Evolutionary conservation across 2,888 invertebrate species (phyloP).

Genomic region (Agriopis marginaria): DNA sequence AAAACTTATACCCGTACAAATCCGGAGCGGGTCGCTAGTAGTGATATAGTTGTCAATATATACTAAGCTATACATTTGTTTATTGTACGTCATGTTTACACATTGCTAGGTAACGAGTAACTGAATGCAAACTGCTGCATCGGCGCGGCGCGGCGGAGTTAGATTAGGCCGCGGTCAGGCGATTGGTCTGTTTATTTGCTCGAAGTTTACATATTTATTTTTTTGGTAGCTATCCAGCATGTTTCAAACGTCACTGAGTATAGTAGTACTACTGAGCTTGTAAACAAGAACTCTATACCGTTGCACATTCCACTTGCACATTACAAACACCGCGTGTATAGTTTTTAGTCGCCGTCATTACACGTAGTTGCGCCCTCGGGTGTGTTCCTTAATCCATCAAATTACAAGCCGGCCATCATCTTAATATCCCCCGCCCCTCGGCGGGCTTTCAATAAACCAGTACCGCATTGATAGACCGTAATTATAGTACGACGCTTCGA

Average conservation of each 20-base stretch:
- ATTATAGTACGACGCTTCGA: conserved; percentile 68
- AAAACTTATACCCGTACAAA: too few species aligned
- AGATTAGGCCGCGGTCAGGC: too few species aligned
- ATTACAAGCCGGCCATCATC: conserved; percentile 83
- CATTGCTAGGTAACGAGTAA: too few species aligned
- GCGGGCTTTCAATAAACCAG: conserved; percentile 82
- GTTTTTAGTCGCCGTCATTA: conserved; percentile 76
- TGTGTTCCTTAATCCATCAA: conserved; percentile 83
- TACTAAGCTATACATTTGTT: too few species aligned
- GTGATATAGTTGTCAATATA: too few species aligned
- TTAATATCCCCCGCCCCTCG: conserved; percentile 83
- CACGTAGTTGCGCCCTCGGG: conserved; percentile 75
- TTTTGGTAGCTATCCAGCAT: not conserved
- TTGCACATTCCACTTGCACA: conserved; percentile 32
- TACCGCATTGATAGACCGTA: conserved; percentile 83
- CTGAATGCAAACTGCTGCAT: too few species aligned
- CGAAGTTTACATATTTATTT: not conserved
- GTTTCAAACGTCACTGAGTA: not conserved
- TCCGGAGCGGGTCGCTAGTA: too few species aligned
- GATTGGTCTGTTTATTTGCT: too few species aligned
- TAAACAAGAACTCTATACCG: conserved; percentile 12
- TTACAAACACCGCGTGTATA: conserved; percentile 54
- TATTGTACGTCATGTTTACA: too few species aligned
- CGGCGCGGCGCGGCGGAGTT: too few species aligned
- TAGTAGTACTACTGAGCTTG: not conserved